These are phyloP conservation scores for Salminus brasiliensis DNA, from an alignment of 2,113 vertebrate species.

Conservation along the genomic window DNA sequence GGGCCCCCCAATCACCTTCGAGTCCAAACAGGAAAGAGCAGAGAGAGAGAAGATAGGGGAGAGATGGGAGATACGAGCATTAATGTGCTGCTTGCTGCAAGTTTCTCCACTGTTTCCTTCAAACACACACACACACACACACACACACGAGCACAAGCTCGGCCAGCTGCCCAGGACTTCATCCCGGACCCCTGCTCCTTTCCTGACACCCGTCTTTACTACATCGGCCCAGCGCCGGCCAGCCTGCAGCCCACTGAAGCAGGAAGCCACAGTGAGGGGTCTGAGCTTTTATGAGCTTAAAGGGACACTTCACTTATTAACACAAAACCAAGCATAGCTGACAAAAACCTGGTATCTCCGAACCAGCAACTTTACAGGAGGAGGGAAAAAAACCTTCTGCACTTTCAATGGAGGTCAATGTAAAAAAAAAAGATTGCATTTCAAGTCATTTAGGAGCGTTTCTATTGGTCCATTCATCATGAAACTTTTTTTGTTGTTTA, in stretches of 20 bases:
- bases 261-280: slow-evolving; percentile 43
- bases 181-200: slow-evolving; percentile 40
- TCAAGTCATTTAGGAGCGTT: too few species aligned
- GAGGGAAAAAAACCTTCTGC: too few species aligned
- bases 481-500: too few species aligned
- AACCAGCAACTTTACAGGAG: too few species aligned
- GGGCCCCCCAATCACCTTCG: slow-evolving; percentile 94
- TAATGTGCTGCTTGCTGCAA: slow-evolving; percentile 82
- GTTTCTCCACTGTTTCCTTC: slow-evolving; percentile 41
- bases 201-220: slow-evolving; percentile 36
- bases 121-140: slow-evolving; percentile 26
- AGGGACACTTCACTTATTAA: too few species aligned
- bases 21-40: slow-evolving; percentile 99
- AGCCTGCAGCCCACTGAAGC: slow-evolving; percentile 9
- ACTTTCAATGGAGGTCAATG: too few species aligned
- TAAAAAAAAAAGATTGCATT: too few species aligned
- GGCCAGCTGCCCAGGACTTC: slow-evolving; percentile 41
- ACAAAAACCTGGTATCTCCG: too few species aligned
- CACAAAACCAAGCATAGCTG: too few species aligned
- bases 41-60: slow-evolving; percentile 88
- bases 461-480: too few species aligned
- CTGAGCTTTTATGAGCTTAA: slow-evolving; percentile 12
- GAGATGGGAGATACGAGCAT: slow-evolving; percentile 93
- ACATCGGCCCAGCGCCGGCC: slow-evolving; percentile 11
- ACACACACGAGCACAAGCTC: slow-evolving; percentile 21